Percentiles rank a stretch among this genome's conserved stretches.
These are phyloP conservation scores for Hofmannophila pseudospretella DNA, from an alignment of 2,888 invertebrate genomes.

Conservation along the genomic window DNA sequence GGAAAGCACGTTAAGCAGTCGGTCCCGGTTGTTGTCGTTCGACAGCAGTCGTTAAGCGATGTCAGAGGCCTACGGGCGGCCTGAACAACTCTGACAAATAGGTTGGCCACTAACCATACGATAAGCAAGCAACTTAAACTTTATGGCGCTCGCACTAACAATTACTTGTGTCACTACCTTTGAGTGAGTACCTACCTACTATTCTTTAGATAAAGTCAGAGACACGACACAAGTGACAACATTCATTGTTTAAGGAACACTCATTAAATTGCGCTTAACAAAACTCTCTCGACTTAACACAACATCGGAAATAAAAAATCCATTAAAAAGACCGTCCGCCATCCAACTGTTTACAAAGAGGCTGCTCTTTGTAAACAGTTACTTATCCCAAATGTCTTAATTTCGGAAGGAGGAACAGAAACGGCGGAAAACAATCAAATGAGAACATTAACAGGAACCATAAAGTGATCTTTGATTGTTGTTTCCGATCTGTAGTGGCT, in stretches of 20 bases:
- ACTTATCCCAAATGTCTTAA: constrained; percentile 44
- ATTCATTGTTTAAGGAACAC: constrained; percentile 4
- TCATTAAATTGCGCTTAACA: constrained; percentile 21
- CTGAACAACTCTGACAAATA: too few relatives aligned
- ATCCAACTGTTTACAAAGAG: constrained; percentile 32
- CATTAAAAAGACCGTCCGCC: constrained; percentile 28
- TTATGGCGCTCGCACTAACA: too few relatives aligned
- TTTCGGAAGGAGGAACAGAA: constrained; percentile 34
- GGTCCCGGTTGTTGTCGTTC: too few relatives aligned
- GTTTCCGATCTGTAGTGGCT: neutral
- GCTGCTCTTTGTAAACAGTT: constrained; percentile 37
- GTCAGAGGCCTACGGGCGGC: too few relatives aligned
- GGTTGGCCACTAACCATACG: too few relatives aligned
- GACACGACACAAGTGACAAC: too few relatives aligned
- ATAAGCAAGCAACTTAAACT: too few relatives aligned
- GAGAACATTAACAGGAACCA: constrained; percentile 7
- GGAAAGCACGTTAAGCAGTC: too few relatives aligned
- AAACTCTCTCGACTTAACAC: constrained; percentile 30
- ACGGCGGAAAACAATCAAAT: constrained; percentile 25
- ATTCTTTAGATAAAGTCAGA: too few relatives aligned
- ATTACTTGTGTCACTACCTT: too few relatives aligned
- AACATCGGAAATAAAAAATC: constrained; percentile 35
- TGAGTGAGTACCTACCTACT: too few relatives aligned
- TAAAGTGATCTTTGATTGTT: neutral
- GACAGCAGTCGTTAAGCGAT: too few relatives aligned